Percentiles rank a stretch among this genome's conserved stretches.
These are phyloP conservation scores for Kobus ellipsiprymnus DNA, from an alignment of 2,113 vertebrate genomes.

Conservation along the genomic window DNA sequence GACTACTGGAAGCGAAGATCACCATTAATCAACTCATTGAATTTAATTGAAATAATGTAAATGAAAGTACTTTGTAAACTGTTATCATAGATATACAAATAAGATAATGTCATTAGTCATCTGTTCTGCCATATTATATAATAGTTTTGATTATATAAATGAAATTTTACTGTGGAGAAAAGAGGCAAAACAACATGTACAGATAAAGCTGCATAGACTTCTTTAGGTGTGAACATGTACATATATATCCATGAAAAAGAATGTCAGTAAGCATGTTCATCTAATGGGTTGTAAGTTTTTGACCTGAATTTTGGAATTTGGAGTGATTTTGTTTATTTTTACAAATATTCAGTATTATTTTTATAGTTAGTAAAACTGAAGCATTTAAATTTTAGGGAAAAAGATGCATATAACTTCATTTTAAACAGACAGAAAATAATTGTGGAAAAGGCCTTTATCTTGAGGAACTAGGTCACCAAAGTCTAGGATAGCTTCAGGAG, in stretches of 20 bases:
- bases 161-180: neutral
- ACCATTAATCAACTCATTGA: neutral
- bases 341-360: neutral
- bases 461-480: neutral
- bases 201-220: neutral
- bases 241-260: neutral
- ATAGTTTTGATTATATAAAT: constrained; percentile 34
- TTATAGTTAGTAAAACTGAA: neutral
- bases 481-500: neutral
- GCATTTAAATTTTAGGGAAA: neutral
- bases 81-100: constrained; percentile 10
- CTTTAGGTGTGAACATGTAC: neutral
- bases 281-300: neutral
- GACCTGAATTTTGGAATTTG: neutral
- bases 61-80: constrained; percentile 34
- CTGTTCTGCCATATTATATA: constrained; percentile 17
- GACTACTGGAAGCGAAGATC: neutral
- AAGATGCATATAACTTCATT: neutral
- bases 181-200: neutral
- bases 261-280: neutral
- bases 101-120: constrained; percentile 24
- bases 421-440: neutral
- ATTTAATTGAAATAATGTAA: constrained; percentile 49
- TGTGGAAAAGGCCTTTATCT: neutral
- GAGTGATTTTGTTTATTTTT: neutral